Evolutionary conservation across 2,888 invertebrate genomes (phyloP).

Genomic region (Drosophila silvestris): DNA sequence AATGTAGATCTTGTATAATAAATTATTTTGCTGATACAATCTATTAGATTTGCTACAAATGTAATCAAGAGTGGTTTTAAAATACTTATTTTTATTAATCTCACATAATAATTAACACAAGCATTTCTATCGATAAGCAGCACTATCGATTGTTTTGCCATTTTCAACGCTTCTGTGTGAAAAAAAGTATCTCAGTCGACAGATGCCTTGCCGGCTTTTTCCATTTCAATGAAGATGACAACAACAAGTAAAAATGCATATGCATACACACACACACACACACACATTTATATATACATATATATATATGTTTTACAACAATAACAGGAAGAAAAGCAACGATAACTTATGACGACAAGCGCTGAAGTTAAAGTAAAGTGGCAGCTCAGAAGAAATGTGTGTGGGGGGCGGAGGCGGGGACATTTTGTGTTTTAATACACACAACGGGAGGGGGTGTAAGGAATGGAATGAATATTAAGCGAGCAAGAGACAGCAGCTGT

Average conservation of each 20-base stretch:
- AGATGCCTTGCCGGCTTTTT: conserved; percentile 25
- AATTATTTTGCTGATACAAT: background rate
- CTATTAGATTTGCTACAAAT: background rate
- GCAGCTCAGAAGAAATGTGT: conserved; percentile 31
- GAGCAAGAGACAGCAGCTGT: background rate
- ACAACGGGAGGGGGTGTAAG: background rate
- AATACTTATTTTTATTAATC: background rate
- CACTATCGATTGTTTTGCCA: background rate
- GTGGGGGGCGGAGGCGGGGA: background rate
- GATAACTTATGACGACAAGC: conserved; percentile 34
- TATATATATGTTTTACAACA: conserved; percentile 4
- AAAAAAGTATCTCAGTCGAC: background rate
- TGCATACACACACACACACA: background rate
- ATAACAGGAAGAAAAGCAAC: conserved; percentile 28
- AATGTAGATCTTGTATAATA: background rate
- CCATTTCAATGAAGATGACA: conserved; percentile 51
- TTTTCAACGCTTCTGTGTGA: conserved; percentile 1
- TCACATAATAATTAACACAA: background rate
- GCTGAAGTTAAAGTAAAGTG: conserved; percentile 47
- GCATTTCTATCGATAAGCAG: background rate
- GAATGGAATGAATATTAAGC: conserved; percentile 20
- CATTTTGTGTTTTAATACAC: conserved; percentile 22
- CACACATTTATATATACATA: too few species aligned
- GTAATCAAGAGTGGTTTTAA: background rate
- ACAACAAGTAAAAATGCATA: conserved; percentile 23